These are phyloP conservation scores for Vireo altiloquus DNA, from an alignment of 2,113 vertebrate species.

Conservation along the genomic window DNA sequence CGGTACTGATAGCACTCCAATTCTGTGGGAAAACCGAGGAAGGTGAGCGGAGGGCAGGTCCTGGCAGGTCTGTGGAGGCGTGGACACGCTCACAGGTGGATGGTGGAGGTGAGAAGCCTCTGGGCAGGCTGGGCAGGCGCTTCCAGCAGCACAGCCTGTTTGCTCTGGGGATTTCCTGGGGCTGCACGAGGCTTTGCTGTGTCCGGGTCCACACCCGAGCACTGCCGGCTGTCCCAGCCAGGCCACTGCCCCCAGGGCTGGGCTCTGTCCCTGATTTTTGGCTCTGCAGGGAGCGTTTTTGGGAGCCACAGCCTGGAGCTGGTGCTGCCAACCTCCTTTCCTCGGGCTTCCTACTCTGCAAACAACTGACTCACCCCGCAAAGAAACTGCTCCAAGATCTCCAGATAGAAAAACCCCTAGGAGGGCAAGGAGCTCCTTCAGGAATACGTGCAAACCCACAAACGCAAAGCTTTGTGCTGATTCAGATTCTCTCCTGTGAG, in stretches of 20 bases:
- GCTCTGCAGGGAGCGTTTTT: not conserved
- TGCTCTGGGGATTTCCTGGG: not conserved
- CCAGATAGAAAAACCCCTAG: not conserved
- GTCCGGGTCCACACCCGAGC: rapidly evolving
- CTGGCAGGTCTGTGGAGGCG: not conserved
- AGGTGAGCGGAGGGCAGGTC: not conserved
- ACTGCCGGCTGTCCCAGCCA: not conserved
- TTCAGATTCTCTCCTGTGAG: not conserved
- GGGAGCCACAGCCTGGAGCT: not conserved
- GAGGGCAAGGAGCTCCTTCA: not conserved
- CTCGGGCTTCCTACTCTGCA: rapidly evolving
- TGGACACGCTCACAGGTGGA: not conserved
- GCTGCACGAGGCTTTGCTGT: not conserved
- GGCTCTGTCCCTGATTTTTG: not conserved
- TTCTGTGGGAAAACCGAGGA: not conserved
- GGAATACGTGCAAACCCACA: not conserved
- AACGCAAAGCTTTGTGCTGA: not conserved
- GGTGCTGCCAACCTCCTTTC: not conserved
- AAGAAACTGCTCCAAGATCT: slow-evolving; percentile 15
- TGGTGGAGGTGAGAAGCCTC: not conserved
- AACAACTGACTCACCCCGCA: slow-evolving; percentile 24
- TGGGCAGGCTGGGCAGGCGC: not conserved
- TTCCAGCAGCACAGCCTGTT: not conserved
- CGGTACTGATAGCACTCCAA: rapidly evolving
- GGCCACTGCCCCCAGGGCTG: not conserved